Conservation (phyloP, 2,797 vertebrate genomes). For the Botia almorhae region DNA sequence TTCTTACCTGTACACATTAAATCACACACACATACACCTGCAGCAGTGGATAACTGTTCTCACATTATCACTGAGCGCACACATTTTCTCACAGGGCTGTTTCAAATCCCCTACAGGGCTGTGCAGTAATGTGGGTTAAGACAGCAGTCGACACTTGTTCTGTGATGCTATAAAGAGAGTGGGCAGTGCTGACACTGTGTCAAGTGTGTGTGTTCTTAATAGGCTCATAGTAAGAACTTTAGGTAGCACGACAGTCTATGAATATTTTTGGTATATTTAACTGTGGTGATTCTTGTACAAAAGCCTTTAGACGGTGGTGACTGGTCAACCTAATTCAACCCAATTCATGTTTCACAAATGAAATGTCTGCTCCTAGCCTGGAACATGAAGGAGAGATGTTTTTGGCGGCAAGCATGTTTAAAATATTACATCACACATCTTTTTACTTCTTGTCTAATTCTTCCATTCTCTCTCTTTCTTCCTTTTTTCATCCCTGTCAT, state of each 20-base stretch:
- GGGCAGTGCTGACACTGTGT: neutral
- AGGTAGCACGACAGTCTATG: neutral
- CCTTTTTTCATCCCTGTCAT: conserved; percentile 43
- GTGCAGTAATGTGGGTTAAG: conserved; percentile 24
- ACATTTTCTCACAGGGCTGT: conserved; percentile 19
- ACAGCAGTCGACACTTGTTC: conserved; percentile 15
- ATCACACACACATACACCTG: conserved; percentile 35
- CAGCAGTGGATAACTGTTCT: conserved; percentile 40
- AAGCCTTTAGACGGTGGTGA: neutral
- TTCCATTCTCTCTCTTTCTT: conserved; percentile 42
- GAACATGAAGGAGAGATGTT: neutral
- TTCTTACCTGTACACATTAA: conserved; percentile 44
- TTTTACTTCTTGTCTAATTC: conserved; percentile 23
- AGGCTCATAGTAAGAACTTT: neutral
- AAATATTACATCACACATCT: conserved; percentile 29
- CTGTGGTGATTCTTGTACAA: conserved; percentile 1
- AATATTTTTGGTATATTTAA: neutral
- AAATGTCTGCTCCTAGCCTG: neutral
- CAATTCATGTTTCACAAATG: conserved; percentile 1
- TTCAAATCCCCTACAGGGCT: conserved; percentile 19
- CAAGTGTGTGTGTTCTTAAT: neutral
- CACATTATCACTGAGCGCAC: conserved; percentile 46
- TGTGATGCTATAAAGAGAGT: conserved; percentile 30
- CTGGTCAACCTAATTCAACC: too few species aligned
- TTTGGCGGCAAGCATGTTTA: conserved; percentile 3